These are phyloP conservation scores for Eremobia ochroleuca DNA, from an alignment of 2,888 invertebrate genomes.

Conservation along the genomic window DNA sequence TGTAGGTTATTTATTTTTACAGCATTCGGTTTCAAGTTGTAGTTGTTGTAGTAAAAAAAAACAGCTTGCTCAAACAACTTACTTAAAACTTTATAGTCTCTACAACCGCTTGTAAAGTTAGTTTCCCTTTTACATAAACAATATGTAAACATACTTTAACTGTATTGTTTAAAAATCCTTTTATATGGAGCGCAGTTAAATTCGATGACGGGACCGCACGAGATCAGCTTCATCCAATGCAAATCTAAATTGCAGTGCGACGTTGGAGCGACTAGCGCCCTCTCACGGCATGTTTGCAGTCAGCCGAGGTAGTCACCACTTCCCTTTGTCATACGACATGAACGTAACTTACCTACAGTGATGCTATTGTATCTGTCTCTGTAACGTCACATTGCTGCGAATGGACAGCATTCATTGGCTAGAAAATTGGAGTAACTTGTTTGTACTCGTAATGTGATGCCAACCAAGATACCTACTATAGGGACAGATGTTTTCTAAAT, in stretches of 20 bases:
- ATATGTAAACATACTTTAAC: neutral
- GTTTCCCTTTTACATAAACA: neutral
- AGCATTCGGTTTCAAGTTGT: too few relatives aligned
- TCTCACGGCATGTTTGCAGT: slow-evolving; percentile 13
- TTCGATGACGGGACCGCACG: slow-evolving; percentile 3
- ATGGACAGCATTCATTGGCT: slow-evolving; percentile 6
- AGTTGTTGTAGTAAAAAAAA: neutral
- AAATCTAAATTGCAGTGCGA: slow-evolving; percentile 27
- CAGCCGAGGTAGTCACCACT: slow-evolving; percentile 6
- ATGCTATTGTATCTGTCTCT: slow-evolving; percentile 8
- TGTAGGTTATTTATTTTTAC: neutral
- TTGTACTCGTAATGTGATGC: slow-evolving; percentile 7
- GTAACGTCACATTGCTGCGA: neutral
- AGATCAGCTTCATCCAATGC: slow-evolving; percentile 41
- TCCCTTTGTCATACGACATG: slow-evolving; percentile 12
- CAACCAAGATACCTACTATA: neutral
- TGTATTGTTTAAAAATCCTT: neutral
- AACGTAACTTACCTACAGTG: slow-evolving; percentile 15
- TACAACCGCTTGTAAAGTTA: neutral
- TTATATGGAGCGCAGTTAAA: neutral
- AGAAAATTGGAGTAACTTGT: neutral
- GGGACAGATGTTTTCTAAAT: too few relatives aligned
- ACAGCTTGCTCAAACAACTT: neutral
- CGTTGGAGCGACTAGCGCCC: neutral
- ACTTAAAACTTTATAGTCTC: neutral